Evolutionary conservation across 2,888 invertebrate species (phyloP).

Genomic region (Catocala nupta): DNA sequence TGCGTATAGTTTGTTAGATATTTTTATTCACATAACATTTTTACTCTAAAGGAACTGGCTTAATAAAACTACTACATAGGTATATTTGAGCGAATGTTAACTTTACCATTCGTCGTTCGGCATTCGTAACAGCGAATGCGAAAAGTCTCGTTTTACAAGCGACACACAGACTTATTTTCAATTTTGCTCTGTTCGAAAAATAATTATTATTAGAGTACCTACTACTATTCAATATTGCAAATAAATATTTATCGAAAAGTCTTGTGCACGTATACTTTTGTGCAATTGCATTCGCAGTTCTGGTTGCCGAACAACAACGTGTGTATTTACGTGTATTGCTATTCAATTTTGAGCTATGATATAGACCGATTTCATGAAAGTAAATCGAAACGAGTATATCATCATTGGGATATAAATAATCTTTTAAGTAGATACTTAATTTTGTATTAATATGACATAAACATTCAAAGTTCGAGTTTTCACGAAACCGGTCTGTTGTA

Average conservation of each 20-base stretch:
- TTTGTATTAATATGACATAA: not conserved
- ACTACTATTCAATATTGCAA: too few species aligned
- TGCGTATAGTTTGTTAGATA: constrained; percentile 39
- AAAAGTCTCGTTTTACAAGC: too few species aligned
- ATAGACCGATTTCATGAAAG: constrained; percentile 27
- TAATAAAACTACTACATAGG: constrained; percentile 65
- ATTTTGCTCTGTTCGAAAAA: too few species aligned
- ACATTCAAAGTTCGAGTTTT: constrained; percentile 6
- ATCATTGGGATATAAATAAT: constrained; percentile 34
- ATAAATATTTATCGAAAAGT: too few species aligned
- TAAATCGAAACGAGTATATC: constrained; percentile 7
- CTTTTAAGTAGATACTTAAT: constrained; percentile 27
- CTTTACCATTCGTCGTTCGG: constrained; percentile 18
- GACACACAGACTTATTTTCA: too few species aligned
- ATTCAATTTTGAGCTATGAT: constrained; percentile 40
- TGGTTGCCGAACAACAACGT: too few species aligned
- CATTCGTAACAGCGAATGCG: too few species aligned
- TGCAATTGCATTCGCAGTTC: too few species aligned
- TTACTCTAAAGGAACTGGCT: constrained; percentile 81
- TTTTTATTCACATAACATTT: constrained; percentile 43
- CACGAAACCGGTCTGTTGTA: constrained; percentile 26
- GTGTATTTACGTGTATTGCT: constrained; percentile 35
- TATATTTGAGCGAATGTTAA: constrained; percentile 71
- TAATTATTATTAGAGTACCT: too few species aligned
- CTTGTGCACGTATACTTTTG: too few species aligned